Percentiles rank a stretch among this genome's conserved stretches.
phyloP scores from a whole-genome alignment of 2,797 vertebrate species.

The Onychomys leucogaster region DNA sequence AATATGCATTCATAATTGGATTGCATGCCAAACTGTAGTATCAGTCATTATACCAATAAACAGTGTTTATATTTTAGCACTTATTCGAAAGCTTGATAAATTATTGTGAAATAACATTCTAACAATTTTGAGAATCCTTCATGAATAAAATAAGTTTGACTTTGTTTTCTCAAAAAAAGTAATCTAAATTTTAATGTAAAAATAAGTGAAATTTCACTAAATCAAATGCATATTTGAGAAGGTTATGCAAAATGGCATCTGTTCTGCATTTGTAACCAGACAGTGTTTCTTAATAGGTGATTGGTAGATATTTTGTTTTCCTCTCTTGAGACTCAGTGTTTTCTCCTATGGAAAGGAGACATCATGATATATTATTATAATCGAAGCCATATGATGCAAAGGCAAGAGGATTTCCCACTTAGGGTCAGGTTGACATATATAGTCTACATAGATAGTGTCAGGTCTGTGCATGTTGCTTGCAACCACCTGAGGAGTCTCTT shows the following conservation, averaged over 20 bases:
- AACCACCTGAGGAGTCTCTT: neutral
- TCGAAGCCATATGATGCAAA: neutral
- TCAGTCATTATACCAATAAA: neutral
- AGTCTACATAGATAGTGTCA: neutral
- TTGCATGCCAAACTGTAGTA: neutral
- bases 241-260: neutral
- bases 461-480: neutral
- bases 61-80: neutral
- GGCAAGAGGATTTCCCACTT: neutral
- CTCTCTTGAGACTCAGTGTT: neutral
- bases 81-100: neutral
- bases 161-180: neutral
- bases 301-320: neutral
- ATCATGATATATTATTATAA: neutral
- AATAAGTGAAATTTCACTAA: neutral
- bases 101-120: neutral
- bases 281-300: neutral
- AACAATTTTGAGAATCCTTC: neutral
- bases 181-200: neutral
- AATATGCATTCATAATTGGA: constrained; percentile 38
- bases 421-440: neutral
- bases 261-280: neutral
- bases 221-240: neutral
- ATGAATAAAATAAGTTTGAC: neutral
- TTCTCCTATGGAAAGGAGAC: neutral